phyloP scores from a whole-genome alignment of 2,888 invertebrate genomes.

The Rugalucina vietnamica region DNA sequence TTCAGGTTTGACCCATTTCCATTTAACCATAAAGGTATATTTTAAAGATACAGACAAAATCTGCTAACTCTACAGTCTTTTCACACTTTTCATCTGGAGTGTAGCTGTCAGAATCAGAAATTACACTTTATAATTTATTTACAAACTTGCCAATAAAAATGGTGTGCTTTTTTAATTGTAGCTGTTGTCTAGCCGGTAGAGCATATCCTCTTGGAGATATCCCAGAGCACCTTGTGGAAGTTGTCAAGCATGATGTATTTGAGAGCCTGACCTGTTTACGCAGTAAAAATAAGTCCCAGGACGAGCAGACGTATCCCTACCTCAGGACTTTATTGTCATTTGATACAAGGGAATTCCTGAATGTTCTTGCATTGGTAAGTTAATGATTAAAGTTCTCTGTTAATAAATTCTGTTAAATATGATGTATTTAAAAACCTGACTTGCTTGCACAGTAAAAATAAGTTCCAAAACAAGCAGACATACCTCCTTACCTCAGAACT shows the following conservation, averaged over 20 bases:
- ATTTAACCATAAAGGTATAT: too few species aligned
- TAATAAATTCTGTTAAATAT: constrained; percentile 90
- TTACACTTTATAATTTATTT: too few species aligned
- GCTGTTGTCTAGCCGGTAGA: constrained; percentile 93
- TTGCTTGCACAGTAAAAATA: constrained; percentile 76
- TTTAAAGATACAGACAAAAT: too few species aligned
- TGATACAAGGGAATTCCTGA: constrained; percentile 93
- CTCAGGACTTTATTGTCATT: constrained; percentile 90
- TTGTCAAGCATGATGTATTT: constrained; percentile 89
- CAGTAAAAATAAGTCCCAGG: constrained; percentile 66
- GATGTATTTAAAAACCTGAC: constrained; percentile 85
- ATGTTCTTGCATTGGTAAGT: constrained; percentile 89
- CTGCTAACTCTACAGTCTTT: too few species aligned
- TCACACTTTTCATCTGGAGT: too few species aligned
- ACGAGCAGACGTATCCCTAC: constrained; percentile 80
- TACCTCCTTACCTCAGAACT: constrained; percentile 85
- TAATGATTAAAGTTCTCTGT: background rate
- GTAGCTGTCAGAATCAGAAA: too few species aligned
- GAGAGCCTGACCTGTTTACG: constrained; percentile 80
- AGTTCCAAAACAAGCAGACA: constrained; percentile 74
- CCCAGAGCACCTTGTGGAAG: constrained; percentile 86
- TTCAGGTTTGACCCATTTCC: too few species aligned
- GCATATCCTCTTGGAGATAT: constrained; percentile 92
- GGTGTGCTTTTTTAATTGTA: constrained; percentile 62
- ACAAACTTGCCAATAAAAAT: too few species aligned